A percentile compares a stretch with the other conserved stretches of the same genome.
phyloP scores from a whole-genome alignment of 2,113 vertebrate genomes.

The Nannobrachium achirus region DNA sequence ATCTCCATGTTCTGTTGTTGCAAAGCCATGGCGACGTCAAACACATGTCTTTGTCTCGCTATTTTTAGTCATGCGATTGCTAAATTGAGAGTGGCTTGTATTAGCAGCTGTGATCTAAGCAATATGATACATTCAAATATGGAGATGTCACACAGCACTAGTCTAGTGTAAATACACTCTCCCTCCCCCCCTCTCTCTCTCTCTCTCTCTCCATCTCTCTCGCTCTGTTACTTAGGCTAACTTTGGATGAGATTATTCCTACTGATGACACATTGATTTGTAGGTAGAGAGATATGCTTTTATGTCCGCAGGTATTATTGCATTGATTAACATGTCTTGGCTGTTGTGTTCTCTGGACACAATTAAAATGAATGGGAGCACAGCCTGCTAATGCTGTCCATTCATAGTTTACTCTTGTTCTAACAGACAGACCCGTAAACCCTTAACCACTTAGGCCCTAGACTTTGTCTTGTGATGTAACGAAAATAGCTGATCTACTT shows the following conservation, averaged over 20 bases:
- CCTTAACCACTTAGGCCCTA: not conserved
- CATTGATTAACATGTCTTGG: not conserved
- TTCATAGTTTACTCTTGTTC: not conserved
- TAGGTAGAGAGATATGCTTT: too few relatives aligned
- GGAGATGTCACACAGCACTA: constrained; percentile 36
- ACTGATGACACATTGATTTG: not conserved
- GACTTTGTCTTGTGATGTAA: not conserved
- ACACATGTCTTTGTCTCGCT: constrained; percentile 53
- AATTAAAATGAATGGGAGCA: constrained; percentile 3
- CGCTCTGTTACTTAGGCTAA: not conserved
- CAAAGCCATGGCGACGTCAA: constrained; percentile 53
- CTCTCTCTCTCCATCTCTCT: too few relatives aligned
- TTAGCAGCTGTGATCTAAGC: constrained; percentile 64
- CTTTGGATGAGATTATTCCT: not conserved
- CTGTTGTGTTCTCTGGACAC: not conserved
- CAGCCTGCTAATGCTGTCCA: not conserved
- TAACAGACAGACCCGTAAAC: not conserved
- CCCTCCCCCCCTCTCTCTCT: too few relatives aligned
- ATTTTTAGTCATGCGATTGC: constrained; percentile 56
- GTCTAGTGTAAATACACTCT: not conserved
- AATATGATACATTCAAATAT: constrained; percentile 53
- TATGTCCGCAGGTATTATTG: not conserved
- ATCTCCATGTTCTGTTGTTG: constrained; percentile 35
- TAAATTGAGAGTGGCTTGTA: constrained; percentile 64
- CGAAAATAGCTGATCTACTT: too few relatives aligned